A percentile compares a stretch with the other conserved stretches of the same genome.
Conservation (phyloP, 2,888 invertebrate genomes). For the Serrognathus titanus region DNA sequence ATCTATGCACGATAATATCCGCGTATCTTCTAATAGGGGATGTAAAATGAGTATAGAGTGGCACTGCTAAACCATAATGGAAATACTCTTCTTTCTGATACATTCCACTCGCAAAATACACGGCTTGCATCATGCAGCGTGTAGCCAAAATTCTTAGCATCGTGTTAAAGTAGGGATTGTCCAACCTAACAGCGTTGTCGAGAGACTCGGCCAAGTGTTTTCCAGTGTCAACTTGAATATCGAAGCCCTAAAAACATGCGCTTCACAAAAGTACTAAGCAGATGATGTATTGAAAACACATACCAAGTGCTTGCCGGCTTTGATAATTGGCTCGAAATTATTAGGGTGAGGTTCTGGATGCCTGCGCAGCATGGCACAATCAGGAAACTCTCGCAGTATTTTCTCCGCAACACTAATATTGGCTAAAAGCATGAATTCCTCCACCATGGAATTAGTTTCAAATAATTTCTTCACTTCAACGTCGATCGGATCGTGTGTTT, state of each 20-base stretch:
- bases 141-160: slow-evolving; percentile 95
- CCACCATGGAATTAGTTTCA: slow-evolving; percentile 98
- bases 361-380: slow-evolving; percentile 87
- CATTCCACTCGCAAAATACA: slow-evolving; percentile 94
- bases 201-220: slow-evolving; percentile 84
- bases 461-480: slow-evolving; percentile 89
- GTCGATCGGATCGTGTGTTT: slow-evolving; percentile 94
- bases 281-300: slow-evolving; percentile 21
- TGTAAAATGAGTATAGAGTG: slow-evolving; percentile 97
- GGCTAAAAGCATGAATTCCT: slow-evolving; percentile 98
- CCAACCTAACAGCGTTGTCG: slow-evolving; percentile 70
- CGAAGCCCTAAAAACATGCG: slow-evolving; percentile 62
- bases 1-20: slow-evolving; percentile 94
- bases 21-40: slow-evolving; percentile 97
- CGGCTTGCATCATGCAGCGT: slow-evolving; percentile 97
- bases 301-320: slow-evolving; percentile 71
- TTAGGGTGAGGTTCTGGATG: slow-evolving; percentile 88
- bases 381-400: slow-evolving; percentile 85
- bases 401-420: slow-evolving; percentile 90
- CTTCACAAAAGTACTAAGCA: slow-evolving; percentile 5
- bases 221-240: slow-evolving; percentile 74
- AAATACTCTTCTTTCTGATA: slow-evolving; percentile 76
- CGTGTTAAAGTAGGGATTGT: slow-evolving; percentile 90
- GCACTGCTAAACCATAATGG: slow-evolving; percentile 95
- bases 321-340: slow-evolving; percentile 82